Evolutionary conservation across 2,797 vertebrate genomes (phyloP).

Genomic region (Pantherophis alleghaniensis): DNA sequence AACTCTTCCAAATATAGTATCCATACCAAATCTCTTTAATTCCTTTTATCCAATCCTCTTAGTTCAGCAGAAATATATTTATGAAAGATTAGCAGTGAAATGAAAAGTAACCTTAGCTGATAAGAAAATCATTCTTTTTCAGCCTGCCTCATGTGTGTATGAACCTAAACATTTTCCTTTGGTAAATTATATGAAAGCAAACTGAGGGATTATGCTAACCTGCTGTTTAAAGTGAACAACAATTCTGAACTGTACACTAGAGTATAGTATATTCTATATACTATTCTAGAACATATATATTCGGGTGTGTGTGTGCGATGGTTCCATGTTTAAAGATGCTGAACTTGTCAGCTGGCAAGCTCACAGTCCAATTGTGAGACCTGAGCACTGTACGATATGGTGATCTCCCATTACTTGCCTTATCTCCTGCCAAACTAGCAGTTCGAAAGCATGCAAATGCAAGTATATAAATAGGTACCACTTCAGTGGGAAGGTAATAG

Average conservation of each 20-base stretch:
- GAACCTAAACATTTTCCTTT: constrained; percentile 50
- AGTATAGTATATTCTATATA: constrained; percentile 4
- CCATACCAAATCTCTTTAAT: constrained; percentile 63
- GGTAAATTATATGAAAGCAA: constrained; percentile 58
- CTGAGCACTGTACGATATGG: neutral
- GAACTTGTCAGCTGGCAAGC: neutral
- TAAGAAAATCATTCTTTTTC: constrained; percentile 17
- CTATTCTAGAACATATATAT: neutral
- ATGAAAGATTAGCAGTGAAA: constrained; percentile 54
- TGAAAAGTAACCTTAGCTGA: constrained; percentile 50
- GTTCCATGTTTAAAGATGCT: neutral
- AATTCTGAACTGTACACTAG: constrained; percentile 36
- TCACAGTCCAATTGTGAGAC: neutral
- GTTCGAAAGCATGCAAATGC: neutral
- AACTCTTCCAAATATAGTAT: constrained; percentile 55
- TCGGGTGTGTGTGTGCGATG: neutral
- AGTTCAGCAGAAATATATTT: constrained; percentile 46
- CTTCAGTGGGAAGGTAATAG: neutral
- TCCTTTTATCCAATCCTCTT: constrained; percentile 56
- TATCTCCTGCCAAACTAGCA: neutral
- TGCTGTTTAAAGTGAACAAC: constrained; percentile 36
- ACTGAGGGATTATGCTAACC: constrained; percentile 31
- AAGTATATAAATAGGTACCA: neutral
- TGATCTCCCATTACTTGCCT: neutral
- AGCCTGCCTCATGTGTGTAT: neutral